Evolutionary conservation across 2,797 vertebrate genomes (phyloP).

Genomic region (Anabacerthia variegaticeps): DNA sequence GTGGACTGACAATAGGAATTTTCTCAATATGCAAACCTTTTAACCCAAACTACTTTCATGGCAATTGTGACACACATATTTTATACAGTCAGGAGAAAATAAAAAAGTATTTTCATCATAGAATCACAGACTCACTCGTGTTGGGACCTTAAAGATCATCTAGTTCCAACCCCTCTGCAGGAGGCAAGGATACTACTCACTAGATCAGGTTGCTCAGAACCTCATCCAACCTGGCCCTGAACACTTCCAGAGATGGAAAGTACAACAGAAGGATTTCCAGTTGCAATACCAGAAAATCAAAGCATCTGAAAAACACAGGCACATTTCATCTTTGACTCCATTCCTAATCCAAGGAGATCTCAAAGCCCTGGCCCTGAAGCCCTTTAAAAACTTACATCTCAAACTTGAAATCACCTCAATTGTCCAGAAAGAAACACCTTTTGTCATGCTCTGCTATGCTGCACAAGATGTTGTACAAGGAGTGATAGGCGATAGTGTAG

Average conservation of each 20-base stretch:
- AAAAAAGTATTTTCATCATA: background rate
- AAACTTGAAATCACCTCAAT: background rate
- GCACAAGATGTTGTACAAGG: no score
- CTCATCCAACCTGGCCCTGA: background rate
- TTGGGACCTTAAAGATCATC: background rate
- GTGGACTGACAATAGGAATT: constrained; percentile 12
- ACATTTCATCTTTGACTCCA: background rate
- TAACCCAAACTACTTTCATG: background rate
- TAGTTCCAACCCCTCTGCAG: background rate
- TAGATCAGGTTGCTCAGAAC: background rate
- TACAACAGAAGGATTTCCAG: background rate
- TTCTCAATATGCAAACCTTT: background rate
- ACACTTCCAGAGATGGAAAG: background rate
- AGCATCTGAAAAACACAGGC: background rate
- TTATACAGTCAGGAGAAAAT: background rate
- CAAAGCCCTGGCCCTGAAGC: background rate
- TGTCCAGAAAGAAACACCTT: background rate
- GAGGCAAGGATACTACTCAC: background rate
- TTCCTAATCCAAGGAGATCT: background rate
- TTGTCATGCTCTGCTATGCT: background rate
- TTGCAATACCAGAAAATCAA: background rate
- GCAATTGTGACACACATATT: background rate
- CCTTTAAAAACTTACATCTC: background rate
- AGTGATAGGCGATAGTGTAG: no score
- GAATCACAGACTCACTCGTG: background rate